These are phyloP conservation scores for Stercorarius parasiticus DNA, from an alignment of 2,113 vertebrate genomes.

Conservation along the genomic window DNA sequence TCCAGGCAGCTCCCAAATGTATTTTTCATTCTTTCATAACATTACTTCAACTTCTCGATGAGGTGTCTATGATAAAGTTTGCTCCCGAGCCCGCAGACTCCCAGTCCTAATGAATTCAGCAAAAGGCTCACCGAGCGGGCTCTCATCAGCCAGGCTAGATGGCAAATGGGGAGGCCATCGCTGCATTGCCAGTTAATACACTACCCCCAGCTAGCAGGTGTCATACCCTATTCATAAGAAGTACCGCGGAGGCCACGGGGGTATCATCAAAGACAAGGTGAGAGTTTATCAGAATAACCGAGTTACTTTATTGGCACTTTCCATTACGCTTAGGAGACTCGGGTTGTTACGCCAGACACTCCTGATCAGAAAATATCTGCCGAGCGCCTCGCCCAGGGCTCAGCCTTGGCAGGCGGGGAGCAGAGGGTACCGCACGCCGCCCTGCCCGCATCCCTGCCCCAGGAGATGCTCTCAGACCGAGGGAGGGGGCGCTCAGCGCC, in stretches of 20 bases:
- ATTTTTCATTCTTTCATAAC: conserved; percentile 82
- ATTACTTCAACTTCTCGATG: conserved; percentile 68
- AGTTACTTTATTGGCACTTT: neutral
- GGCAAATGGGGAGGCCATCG: neutral
- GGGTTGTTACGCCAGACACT: neutral
- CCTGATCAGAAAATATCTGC: neutral
- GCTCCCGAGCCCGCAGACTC: conserved; percentile 9
- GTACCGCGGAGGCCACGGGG: neutral
- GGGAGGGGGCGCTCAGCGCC: neutral
- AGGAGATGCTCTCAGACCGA: neutral
- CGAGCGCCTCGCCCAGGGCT: neutral
- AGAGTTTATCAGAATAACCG: neutral
- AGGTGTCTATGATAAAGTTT: conserved; percentile 58
- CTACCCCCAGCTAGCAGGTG: neutral
- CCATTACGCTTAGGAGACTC: neutral
- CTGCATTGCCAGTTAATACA: neutral
- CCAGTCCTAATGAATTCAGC: conserved; percentile 7
- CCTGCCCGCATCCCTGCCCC: neutral
- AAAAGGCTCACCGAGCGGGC: neutral
- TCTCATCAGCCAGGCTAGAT: neutral
- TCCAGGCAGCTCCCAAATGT: conserved; percentile 72
- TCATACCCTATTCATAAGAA: neutral
- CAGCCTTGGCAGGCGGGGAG: neutral
- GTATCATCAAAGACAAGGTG: neutral
- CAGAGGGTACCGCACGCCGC: neutral